These are phyloP conservation scores for Manis javanica DNA, from an alignment of 2,797 vertebrate genomes.

Conservation along the genomic window DNA sequence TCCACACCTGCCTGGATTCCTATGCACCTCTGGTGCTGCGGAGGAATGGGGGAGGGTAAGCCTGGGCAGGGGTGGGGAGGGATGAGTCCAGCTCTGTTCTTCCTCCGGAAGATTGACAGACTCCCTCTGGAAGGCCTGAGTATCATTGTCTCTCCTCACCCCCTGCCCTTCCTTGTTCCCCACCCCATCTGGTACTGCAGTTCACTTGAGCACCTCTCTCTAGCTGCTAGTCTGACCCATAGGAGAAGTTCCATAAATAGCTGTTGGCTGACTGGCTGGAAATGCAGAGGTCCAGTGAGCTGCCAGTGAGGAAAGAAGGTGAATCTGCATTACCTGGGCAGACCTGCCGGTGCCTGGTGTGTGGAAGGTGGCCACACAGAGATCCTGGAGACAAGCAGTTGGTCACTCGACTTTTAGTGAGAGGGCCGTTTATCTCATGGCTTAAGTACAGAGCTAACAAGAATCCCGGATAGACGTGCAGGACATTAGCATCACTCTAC, in stretches of 20 bases:
- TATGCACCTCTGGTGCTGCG: conserved; percentile 58
- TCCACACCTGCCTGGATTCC: conserved; percentile 86
- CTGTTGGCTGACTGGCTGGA: not conserved
- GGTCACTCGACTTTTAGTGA: not conserved
- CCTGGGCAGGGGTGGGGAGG: not conserved
- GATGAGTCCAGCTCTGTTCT: conserved; percentile 27
- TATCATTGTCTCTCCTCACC: not conserved
- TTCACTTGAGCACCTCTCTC: not conserved
- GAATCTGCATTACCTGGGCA: not conserved
- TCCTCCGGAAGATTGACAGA: not conserved
- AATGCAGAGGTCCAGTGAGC: not conserved
- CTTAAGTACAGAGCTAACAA: not conserved
- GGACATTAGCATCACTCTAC: fast-evolving
- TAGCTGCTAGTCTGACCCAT: not conserved
- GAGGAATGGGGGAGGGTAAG: conserved; percentile 50
- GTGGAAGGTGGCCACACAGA: conserved; percentile 40
- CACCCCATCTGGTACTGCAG: conserved; percentile 2
- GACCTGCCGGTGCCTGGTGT: fast-evolving
- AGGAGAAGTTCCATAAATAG: not conserved
- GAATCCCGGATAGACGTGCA: not conserved
- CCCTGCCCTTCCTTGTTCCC: not conserved
- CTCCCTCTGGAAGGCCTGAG: not conserved
- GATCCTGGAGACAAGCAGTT: conserved; percentile 50
- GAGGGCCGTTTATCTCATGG: not conserved
- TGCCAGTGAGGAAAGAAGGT: not conserved